A percentile compares a stretch with the other conserved stretches of the same genome.
These are phyloP conservation scores for Ostrea denselamellosa DNA, from an alignment of 1,140 invertebrate species.

Conservation along the genomic window DNA sequence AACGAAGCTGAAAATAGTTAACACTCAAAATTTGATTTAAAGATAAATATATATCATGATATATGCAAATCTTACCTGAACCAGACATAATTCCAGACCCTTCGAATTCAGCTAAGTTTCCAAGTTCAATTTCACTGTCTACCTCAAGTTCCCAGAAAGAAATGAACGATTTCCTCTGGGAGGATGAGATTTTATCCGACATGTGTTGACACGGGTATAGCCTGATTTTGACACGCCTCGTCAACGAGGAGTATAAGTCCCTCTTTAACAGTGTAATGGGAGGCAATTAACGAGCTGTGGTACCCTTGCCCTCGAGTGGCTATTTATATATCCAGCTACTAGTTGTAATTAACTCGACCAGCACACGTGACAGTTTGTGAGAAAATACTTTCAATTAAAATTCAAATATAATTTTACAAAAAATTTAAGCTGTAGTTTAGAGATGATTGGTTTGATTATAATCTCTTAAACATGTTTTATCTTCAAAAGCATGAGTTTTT, in stretches of 20 bases:
- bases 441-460: conserved; percentile 31
- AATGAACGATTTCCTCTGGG: neutral
- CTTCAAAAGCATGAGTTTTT: neutral
- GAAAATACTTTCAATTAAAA: conserved; percentile 34
- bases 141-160: neutral
- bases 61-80: neutral
- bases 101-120: conserved; percentile 7
- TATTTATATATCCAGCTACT: neutral
- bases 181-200: neutral
- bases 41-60: too few relatives aligned
- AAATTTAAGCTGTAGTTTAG: neutral
- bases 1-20: too few relatives aligned
- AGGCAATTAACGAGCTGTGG: neutral
- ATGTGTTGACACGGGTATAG: conserved; percentile 8
- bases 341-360: neutral
- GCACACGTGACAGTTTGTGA: neutral
- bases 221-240: conserved; percentile 12
- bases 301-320: neutral
- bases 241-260: neutral
- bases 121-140: conserved; percentile 24
- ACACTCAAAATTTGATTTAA: too few relatives aligned
- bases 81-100: conserved; percentile 22
- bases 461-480: conserved; percentile 20
- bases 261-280: neutral
- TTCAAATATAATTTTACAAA: neutral